Evolutionary conservation across 2,888 invertebrate species (phyloP).

Genomic region (Bombylius major): DNA sequence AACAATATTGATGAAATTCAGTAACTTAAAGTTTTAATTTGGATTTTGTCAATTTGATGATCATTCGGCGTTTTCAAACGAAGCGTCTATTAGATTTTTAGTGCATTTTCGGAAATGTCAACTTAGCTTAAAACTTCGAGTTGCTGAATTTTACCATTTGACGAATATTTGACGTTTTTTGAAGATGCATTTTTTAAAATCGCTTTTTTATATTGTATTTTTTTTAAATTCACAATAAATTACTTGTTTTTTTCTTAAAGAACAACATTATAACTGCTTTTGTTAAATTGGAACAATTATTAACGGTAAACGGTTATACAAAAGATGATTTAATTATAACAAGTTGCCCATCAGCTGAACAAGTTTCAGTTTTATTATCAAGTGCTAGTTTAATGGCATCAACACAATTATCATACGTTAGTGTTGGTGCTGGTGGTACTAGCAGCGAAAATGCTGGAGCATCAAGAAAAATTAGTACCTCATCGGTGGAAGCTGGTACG

Average conservation of each 20-base stretch:
- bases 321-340: slow-evolving; percentile 73
- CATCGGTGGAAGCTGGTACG: neutral
- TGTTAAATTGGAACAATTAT: slow-evolving; percentile 66
- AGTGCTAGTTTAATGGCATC: slow-evolving; percentile 55
- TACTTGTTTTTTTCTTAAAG: slow-evolving; percentile 34
- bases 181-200: too few relatives aligned
- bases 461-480: neutral
- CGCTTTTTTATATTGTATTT: neutral
- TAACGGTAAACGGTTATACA: slow-evolving; percentile 61
- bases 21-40: too few relatives aligned
- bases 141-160: too few relatives aligned
- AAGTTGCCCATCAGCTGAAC: slow-evolving; percentile 86
- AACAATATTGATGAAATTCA: neutral
- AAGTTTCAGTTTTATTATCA: slow-evolving; percentile 77
- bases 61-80: too few relatives aligned
- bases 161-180: neutral
- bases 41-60: too few relatives aligned
- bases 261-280: slow-evolving; percentile 83
- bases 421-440: neutral
- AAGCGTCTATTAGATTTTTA: too few relatives aligned
- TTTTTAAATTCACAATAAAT: too few relatives aligned
- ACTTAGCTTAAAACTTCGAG: too few relatives aligned
- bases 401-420: neutral
- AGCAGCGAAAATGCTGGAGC: neutral
- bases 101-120: too few relatives aligned